A percentile compares a stretch with the other conserved stretches of the same genome.
Evolutionary conservation across 2,113 vertebrate species (phyloP).

Genomic region (Rhabdornis inornatus): DNA sequence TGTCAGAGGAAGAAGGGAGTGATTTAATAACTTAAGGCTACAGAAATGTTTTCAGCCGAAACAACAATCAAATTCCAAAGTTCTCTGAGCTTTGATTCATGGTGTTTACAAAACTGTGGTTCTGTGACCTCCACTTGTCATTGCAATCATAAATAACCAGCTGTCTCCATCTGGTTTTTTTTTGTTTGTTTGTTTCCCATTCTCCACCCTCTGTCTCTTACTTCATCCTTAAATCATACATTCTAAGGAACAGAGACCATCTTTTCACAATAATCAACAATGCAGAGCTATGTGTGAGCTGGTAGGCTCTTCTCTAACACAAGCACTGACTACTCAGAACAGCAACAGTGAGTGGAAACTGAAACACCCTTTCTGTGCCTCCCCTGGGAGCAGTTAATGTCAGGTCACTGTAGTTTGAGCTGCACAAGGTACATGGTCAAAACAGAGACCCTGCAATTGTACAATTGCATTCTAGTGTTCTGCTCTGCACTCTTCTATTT

Average conservation of each 20-base stretch:
- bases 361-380: not conserved
- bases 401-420: not conserved
- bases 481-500: not conserved
- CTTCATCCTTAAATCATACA: not conserved
- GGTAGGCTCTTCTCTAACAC: not conserved
- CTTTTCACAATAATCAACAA: not conserved
- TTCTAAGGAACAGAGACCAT: not conserved
- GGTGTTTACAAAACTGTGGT: not conserved
- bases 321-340: not conserved
- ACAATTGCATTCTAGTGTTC: not conserved
- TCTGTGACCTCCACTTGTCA: constrained; percentile 19
- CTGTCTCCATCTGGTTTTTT: not conserved
- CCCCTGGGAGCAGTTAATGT: not conserved
- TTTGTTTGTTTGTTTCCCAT: not conserved
- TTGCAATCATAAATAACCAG: not conserved
- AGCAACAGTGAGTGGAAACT: not conserved
- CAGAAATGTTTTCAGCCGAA: constrained; percentile 15
- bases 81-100: constrained; percentile 27
- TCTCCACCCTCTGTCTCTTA: not conserved
- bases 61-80: constrained; percentile 9
- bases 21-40: constrained; percentile 7
- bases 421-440: not conserved
- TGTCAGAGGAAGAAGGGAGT: not conserved
- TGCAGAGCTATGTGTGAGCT: not conserved
- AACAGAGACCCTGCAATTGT: not conserved